These are phyloP conservation scores for Chelonoidis abingdonii DNA, from an alignment of 2,113 vertebrate species.

Conservation along the genomic window DNA sequence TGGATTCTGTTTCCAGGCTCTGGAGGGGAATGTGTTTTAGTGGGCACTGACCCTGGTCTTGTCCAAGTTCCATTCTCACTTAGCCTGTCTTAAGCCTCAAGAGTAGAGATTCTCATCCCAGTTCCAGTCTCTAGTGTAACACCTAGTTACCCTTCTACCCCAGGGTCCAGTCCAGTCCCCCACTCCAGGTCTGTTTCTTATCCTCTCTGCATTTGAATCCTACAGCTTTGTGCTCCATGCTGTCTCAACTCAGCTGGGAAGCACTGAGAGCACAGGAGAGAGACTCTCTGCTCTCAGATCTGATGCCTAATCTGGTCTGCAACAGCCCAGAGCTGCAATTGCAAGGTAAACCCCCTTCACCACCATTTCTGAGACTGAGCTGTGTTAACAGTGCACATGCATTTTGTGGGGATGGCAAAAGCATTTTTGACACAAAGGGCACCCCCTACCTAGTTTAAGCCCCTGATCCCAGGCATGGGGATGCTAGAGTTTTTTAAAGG, in stretches of 20 bases:
- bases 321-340: neutral
- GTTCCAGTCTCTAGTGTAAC: neutral
- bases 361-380: neutral
- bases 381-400: neutral
- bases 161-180: neutral
- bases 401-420: neutral
- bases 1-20: neutral
- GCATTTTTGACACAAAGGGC: neutral
- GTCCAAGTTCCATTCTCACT: neutral
- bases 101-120: neutral
- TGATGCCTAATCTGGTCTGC: neutral
- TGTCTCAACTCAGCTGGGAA: neutral
- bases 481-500: neutral
- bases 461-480: rapidly evolving
- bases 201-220: neutral
- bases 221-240: neutral
- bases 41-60: neutral
- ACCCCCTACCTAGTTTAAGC: neutral
- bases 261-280: neutral
- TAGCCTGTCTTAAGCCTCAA: neutral
- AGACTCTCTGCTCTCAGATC: neutral
- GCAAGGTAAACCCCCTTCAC: neutral
- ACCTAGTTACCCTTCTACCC: neutral
- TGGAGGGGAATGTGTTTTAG: neutral
- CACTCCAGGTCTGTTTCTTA: neutral